These are phyloP conservation scores for Trinorchestia longiramus DNA, from an alignment of 1,140 invertebrate species.

Conservation along the genomic window DNA sequence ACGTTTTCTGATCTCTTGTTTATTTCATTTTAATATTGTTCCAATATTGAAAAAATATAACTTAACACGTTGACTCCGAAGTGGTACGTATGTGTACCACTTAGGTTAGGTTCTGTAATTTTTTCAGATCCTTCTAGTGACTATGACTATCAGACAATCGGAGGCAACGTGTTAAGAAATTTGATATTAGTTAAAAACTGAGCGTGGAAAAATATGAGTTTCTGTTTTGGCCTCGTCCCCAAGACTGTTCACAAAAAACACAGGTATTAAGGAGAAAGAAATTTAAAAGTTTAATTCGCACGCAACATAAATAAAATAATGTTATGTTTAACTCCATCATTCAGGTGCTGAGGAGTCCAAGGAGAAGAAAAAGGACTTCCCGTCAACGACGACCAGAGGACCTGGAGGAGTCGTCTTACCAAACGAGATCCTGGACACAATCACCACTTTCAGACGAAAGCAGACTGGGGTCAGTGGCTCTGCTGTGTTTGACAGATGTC, in stretches of 20 bases:
- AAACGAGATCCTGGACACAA: slow-evolving; percentile 77
- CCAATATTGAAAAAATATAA: too few relatives aligned
- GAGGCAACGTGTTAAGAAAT: too few relatives aligned
- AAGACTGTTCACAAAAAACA: neutral
- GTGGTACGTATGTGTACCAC: too few relatives aligned
- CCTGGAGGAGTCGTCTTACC: slow-evolving; percentile 74
- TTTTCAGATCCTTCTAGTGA: too few relatives aligned
- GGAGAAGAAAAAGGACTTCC: slow-evolving; percentile 56
- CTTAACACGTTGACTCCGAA: too few relatives aligned
- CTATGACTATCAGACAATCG: too few relatives aligned
- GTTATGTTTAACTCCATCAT: neutral
- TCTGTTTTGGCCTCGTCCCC: too few relatives aligned
- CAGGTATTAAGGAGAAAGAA: neutral
- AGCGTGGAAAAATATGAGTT: too few relatives aligned
- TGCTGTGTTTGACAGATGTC: neutral
- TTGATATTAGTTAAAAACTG: too few relatives aligned
- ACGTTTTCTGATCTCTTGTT: too few relatives aligned
- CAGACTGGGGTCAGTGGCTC: slow-evolving; percentile 71
- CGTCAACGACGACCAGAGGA: slow-evolving; percentile 70
- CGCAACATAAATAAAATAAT: neutral
- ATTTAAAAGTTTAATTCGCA: neutral
- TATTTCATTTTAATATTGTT: too few relatives aligned
- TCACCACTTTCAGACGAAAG: slow-evolving; percentile 76
- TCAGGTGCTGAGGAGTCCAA: neutral
- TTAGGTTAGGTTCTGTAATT: too few relatives aligned